These are phyloP conservation scores for Apamea crenata DNA, from an alignment of 2,888 invertebrate genomes.

Conservation along the genomic window DNA sequence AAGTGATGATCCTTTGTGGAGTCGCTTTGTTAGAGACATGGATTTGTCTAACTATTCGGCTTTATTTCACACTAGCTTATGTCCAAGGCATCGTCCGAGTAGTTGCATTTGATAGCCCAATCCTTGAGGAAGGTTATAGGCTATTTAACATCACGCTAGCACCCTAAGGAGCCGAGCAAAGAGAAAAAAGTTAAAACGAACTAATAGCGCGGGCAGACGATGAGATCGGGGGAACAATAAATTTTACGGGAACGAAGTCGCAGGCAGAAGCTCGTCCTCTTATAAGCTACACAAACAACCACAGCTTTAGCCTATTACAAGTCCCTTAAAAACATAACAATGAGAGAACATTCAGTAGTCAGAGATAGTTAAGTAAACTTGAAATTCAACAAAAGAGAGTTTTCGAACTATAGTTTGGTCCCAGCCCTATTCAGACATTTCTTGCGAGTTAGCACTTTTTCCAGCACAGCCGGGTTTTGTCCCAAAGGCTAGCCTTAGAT, in stretches of 20 bases:
- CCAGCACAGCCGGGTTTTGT: slow-evolving; percentile 63
- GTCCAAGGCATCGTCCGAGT: not conserved
- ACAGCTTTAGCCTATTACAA: not conserved
- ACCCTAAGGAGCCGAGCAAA: not conserved
- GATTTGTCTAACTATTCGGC: not conserved
- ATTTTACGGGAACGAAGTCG: not conserved
- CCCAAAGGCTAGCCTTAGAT: slow-evolving; percentile 70
- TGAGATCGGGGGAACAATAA: not conserved
- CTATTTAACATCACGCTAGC: not conserved
- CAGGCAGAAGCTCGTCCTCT: not conserved
- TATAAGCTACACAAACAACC: not conserved
- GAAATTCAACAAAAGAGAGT: slow-evolving; percentile 38
- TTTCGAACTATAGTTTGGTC: slow-evolving; percentile 23
- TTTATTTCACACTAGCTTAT: not conserved
- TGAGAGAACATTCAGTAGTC: slow-evolving; percentile 6
- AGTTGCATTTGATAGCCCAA: too few species aligned
- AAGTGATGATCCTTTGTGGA: not conserved
- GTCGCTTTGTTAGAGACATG: not conserved
- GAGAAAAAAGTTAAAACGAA: not conserved
- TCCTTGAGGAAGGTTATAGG: not conserved
- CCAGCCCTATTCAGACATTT: slow-evolving; percentile 73
- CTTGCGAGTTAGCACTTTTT: slow-evolving; percentile 79
- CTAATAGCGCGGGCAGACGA: not conserved
- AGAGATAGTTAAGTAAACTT: slow-evolving; percentile 27
- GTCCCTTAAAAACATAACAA: slow-evolving; percentile 23